Percentiles rank a stretch among this genome's conserved stretches.
These are phyloP conservation scores for Clitarchus hookeri DNA, from an alignment of 2,888 invertebrate species.

Conservation along the genomic window DNA sequence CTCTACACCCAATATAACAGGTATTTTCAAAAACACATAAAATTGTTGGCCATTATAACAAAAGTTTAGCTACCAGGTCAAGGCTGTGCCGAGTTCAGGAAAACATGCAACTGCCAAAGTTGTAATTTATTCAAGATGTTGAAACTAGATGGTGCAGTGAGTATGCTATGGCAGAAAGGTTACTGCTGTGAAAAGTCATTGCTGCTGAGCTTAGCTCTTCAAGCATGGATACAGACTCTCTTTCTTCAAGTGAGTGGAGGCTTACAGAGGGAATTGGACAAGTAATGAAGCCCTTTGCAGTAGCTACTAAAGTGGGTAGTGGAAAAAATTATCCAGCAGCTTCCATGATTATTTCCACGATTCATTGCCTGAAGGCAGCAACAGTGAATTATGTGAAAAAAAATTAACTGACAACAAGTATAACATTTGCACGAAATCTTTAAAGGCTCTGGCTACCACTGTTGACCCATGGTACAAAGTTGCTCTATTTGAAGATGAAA, in stretches of 20 bases:
- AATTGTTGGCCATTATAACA: not conserved
- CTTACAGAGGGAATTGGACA: not conserved
- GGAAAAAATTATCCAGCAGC: not conserved
- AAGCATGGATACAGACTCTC: not conserved
- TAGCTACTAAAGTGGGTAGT: not conserved
- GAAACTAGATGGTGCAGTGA: not conserved
- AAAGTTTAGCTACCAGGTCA: not conserved
- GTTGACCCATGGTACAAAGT: not conserved
- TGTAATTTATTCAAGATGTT: not conserved
- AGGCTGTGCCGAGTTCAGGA: not conserved
- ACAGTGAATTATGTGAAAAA: not conserved
- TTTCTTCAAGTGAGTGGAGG: not conserved
- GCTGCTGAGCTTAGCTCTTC: not conserved
- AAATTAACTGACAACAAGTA: no score
- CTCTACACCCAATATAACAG: not conserved
- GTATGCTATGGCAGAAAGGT: not conserved
- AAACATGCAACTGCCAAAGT: not conserved
- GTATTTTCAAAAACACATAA: not conserved
- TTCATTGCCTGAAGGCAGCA: conserved; percentile 6
- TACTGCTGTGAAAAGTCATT: not conserved
- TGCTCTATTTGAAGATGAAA: conserved; percentile 4
- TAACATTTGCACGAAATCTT: not conserved
- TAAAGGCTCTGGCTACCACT: not conserved
- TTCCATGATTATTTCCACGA: not conserved
- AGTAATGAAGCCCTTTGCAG: conserved; percentile 17